Evolutionary conservation across 2,888 invertebrate species (phyloP).

Genomic region (Campoletis raptor): DNA sequence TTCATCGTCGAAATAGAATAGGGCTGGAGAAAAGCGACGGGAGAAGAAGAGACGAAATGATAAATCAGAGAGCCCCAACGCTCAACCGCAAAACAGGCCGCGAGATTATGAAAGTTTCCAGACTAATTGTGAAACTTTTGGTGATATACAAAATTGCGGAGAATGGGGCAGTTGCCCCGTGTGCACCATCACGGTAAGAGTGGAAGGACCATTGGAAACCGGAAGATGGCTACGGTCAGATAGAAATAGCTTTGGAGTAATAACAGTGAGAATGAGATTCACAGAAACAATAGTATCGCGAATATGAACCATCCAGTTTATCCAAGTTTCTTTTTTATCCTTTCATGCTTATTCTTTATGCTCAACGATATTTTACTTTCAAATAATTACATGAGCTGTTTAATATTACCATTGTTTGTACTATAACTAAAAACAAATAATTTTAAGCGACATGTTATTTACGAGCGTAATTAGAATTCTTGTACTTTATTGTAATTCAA

Average conservation of each 20-base stretch:
- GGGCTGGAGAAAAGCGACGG: neutral
- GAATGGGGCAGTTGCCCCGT: slow-evolving; percentile 49
- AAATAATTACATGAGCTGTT: neutral
- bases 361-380: neutral
- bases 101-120: slow-evolving; percentile 83
- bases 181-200: slow-evolving; percentile 21
- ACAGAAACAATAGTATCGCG: slow-evolving; percentile 35
- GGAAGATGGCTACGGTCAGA: slow-evolving; percentile 51
- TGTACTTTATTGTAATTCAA: neutral
- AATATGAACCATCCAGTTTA: slow-evolving; percentile 23
- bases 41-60: slow-evolving; percentile 76
- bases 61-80: slow-evolving; percentile 77
- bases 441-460: neutral
- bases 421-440: neutral
- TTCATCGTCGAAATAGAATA: slow-evolving; percentile 33
- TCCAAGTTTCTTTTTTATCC: neutral
- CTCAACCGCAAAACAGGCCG: slow-evolving; percentile 79
- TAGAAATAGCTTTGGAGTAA: slow-evolving; percentile 40
- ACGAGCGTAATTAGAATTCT: neutral
- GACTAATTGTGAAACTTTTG: slow-evolving; percentile 83
- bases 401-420: neutral
- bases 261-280: slow-evolving; percentile 37
- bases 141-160: slow-evolving; percentile 78
- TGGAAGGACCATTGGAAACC: slow-evolving; percentile 32
- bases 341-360: neutral